These are phyloP conservation scores for Torymus auratus DNA, from an alignment of 2,888 invertebrate species.

Conservation along the genomic window DNA sequence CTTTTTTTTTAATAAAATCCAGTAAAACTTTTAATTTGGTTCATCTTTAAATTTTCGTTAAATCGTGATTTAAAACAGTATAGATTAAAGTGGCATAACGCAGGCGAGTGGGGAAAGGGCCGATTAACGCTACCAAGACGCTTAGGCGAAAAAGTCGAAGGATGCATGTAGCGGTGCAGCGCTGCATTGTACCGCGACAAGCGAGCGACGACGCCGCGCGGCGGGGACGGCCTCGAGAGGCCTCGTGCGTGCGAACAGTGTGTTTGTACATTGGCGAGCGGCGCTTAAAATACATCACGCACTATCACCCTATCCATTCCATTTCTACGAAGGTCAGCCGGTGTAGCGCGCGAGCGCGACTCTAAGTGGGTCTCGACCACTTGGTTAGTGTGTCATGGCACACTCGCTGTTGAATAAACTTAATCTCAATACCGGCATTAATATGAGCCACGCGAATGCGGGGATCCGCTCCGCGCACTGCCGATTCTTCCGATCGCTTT, in stretches of 20 bases:
- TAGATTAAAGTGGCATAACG: no score
- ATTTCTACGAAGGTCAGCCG: constrained; percentile 75
- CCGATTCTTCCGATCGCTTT: constrained; percentile 34
- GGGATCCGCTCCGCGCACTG: no score
- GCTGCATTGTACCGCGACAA: constrained; percentile 6
- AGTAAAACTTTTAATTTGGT: no score
- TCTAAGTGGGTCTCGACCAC: constrained; percentile 77
- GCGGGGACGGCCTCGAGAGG: constrained; percentile 5
- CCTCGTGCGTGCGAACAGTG: background rate
- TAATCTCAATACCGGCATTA: constrained; percentile 38
- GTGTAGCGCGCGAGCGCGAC: constrained; percentile 60
- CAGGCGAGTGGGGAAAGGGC: no score
- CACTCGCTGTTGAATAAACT: constrained; percentile 67
- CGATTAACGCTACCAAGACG: no score
- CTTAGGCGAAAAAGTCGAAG: constrained; percentile 18
- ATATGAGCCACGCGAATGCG: constrained; percentile 30
- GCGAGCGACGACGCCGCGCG: background rate
- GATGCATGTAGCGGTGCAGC: constrained; percentile 19
- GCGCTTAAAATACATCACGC: constrained; percentile 66
- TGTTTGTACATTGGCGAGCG: constrained; percentile 56
- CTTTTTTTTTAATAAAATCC: no score
- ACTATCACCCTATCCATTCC: constrained; percentile 74
- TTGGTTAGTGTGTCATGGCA: constrained; percentile 77
- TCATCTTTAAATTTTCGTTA: no score
- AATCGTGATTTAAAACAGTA: no score